phyloP scores from a whole-genome alignment of 2,113 vertebrate species.

The Nettapus auritus region DNA sequence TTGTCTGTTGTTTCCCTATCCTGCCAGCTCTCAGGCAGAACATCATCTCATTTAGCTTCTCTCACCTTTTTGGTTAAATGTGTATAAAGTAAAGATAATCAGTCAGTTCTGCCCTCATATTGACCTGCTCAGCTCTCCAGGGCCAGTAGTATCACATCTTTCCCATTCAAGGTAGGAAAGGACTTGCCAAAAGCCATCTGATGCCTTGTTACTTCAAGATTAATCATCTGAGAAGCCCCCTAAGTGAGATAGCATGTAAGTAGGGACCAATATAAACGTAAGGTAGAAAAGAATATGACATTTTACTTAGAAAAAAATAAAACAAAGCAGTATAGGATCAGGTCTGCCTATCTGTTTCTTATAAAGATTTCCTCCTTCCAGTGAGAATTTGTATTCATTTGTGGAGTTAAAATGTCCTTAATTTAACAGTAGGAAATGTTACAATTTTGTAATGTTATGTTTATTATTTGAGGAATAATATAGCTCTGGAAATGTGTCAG shows the following conservation, averaged over 20 bases:
- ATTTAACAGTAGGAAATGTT: neutral
- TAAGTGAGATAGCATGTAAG: neutral
- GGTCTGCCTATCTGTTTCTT: neutral
- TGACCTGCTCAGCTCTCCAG: neutral
- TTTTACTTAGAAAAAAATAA: neutral
- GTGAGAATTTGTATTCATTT: neutral
- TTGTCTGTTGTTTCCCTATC: neutral
- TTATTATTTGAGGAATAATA: neutral
- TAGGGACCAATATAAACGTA: neutral
- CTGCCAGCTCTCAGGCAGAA: neutral
- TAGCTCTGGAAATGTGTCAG: neutral
- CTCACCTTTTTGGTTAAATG: neutral
- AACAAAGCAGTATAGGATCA: neutral
- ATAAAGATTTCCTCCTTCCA: neutral
- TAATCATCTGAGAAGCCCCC: neutral
- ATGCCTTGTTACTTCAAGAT: neutral
- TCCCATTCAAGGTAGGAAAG: neutral
- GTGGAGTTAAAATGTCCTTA: neutral
- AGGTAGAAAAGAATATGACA: neutral
- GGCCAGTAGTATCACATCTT: neutral
- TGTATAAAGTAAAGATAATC: neutral
- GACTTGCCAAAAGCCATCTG: neutral
- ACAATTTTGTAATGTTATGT: neutral
- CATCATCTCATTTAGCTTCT: neutral
- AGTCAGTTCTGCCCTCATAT: neutral